Percentiles rank a stretch among this genome's conserved stretches.
Conservation (phyloP, 2,113 vertebrate species). For the Camelus dromedarius region DNA sequence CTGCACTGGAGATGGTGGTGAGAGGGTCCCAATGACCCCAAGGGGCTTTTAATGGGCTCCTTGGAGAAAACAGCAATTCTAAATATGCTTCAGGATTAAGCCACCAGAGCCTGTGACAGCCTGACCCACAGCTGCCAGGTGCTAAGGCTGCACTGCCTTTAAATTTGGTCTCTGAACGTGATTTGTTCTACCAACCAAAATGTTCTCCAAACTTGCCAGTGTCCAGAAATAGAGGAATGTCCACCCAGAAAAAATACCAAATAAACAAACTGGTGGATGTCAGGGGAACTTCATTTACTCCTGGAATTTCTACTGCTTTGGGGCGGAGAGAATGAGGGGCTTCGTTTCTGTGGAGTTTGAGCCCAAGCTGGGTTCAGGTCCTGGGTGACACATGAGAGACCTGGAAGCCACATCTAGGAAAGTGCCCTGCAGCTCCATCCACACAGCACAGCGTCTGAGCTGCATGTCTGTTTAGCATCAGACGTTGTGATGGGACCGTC, state of each 20-base stretch:
- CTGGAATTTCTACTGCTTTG: too few relatives aligned
- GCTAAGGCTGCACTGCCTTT: too few relatives aligned
- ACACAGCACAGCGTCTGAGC: fast-evolving
- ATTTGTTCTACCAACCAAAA: not conserved
- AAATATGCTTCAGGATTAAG: too few relatives aligned
- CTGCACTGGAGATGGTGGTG: fast-evolving
- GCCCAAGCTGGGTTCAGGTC: not conserved
- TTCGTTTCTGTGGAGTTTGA: not conserved
- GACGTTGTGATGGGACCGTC: not conserved
- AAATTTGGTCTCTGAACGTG: not conserved
- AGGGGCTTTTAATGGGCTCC: not conserved
- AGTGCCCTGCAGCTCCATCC: too few relatives aligned
- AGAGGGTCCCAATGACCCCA: not conserved
- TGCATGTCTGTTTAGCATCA: not conserved
- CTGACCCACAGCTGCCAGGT: fast-evolving
- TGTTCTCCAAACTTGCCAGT: not conserved
- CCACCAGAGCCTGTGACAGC: not conserved
- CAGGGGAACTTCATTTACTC: not conserved
- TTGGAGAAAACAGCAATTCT: not conserved
- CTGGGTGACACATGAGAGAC: fast-evolving
- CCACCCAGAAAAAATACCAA: not conserved
- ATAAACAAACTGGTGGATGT: not conserved
- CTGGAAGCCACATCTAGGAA: not conserved
- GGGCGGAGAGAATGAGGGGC: not conserved
- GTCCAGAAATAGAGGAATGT: not conserved